Evolutionary conservation across 2,888 invertebrate genomes (phyloP), one percentile per base, ranked within the genome.

Genomic region (Acanthosoma haemorrhoidale): DNA sequence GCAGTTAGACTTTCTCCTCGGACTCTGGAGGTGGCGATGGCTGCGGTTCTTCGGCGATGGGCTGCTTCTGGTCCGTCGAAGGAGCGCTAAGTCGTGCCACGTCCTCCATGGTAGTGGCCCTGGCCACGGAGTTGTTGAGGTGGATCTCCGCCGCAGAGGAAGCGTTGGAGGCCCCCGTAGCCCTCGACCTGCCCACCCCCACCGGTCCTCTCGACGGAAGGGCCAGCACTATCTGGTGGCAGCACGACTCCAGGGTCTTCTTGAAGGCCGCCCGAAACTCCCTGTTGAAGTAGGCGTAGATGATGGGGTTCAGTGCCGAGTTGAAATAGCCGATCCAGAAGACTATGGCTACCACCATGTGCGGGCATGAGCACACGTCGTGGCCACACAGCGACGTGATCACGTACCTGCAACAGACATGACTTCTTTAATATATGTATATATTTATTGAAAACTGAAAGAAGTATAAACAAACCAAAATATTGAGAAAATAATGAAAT

Each of bases 291-390:
- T 96, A 96, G 39, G 97, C 96, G 83, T 96, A 96, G 80, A 97
- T 95, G 76, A 97, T 87, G 3, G 97, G 97, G 81, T 98, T 98
- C 67, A 97, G 85, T 21, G 95, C 94, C 11, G 95, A 95, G 82
- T 97, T 97, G 83, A 95, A 94, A 84, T 98, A 98, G 34, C 97
- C 97, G 70, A 96, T 90, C 97, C 97, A 97, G 83, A 97, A 97
- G 36, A 96, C 89, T 6, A 90, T 87, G 0, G 93, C 91, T 59
- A 96, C 94, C 38, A 97, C 88, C 39, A 91, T 86, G 2, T 89
- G 88, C 0, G 96, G 95, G 70, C 90, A 91, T 51, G 88, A 87
- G 80, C 94, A 95, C 3, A 43, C 66, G 18, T 72, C 73, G 51
- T 78, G 83, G 0, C 88, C 90, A 78, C 94, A 92, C 0, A 92